Evolutionary conservation across 2,797 vertebrate genomes (phyloP), one percentile per base, ranked within the genome.

Genomic region (Carduelis carduelis): DNA sequence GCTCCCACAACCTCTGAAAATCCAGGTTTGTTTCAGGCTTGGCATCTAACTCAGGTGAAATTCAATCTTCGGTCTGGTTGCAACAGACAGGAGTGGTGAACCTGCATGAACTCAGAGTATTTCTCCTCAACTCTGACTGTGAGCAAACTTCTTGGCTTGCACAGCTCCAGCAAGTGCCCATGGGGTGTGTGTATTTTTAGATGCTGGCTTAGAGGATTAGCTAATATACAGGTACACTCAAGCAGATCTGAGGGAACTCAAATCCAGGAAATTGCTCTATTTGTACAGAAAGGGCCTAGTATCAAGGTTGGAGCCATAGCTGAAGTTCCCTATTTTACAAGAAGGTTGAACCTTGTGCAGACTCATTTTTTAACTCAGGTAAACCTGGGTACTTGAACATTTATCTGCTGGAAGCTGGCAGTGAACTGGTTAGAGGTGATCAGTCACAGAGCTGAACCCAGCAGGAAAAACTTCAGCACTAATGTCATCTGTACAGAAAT

Each of bases 111-210:
- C 85, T 91, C 77, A 30, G 80, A 92, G 63, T 41, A 72, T 32
- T 86, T 47, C 76, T 87, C 28, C 72, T 74, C 66, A 50, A 66
- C 63, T 78, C 76, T 65, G 60, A 90, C 32, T 87, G 77, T 69
- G 55, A 93, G 68, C 27, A 92, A 94, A 63, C 63, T 35, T 90
- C 50, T 64, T 92, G 94, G 95, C 83, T 90, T 93, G 34, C 64
- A 49, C 34, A 83, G 89, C 69, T 90, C 72, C 43, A 95, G 60
- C 37, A 69, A 91, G 89, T 83, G 68, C 92, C 92, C 76, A 93
- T 65, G 69, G 91, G 87, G 76, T 47, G 27, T 41, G 12, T 39
- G 43, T 93, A 96, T 95, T 96, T 96, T 95, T 95, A 96, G 90
- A 92, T 21, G 34, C 53, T 84, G 56, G 27, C 89, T 95, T 94